These are phyloP conservation scores for Dendrolimus pini DNA, from an alignment of 2,888 invertebrate genomes.

Conservation along the genomic window DNA sequence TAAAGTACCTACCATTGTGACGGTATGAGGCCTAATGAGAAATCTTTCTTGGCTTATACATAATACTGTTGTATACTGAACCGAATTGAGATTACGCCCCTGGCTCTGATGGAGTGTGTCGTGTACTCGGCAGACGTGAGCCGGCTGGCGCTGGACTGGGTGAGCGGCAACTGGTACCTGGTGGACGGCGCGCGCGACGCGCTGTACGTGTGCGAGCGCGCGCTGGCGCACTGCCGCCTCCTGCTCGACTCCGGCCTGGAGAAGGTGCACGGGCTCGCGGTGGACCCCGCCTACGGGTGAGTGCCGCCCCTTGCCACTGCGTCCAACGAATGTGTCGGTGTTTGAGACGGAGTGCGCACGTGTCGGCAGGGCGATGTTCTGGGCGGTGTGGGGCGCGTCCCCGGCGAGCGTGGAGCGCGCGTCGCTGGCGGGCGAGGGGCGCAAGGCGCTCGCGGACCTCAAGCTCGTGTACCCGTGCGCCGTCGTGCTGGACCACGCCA, in stretches of 20 bases:
- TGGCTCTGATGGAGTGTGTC: too few species aligned
- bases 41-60: too few species aligned
- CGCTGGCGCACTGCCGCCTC: slow-evolving; percentile 80
- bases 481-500: slow-evolving; percentile 83
- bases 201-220: slow-evolving; percentile 82
- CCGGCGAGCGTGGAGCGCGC: slow-evolving; percentile 81
- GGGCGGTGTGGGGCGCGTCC: slow-evolving; percentile 83
- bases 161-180: slow-evolving; percentile 91
- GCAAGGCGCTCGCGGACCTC: slow-evolving; percentile 76
- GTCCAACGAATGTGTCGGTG: background rate
- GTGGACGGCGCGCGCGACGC: slow-evolving; percentile 81
- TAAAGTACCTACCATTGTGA: too few species aligned
- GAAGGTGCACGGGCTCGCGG: slow-evolving; percentile 84
- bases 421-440: slow-evolving; percentile 79
- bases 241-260: slow-evolving; percentile 81
- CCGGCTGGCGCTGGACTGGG: slow-evolving; percentile 89
- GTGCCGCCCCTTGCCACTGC: background rate
- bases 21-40: too few species aligned
- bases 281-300: slow-evolving; percentile 79
- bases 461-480: slow-evolving; percentile 88
- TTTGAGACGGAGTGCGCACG: background rate
- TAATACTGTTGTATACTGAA: too few species aligned
- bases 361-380: slow-evolving; percentile 81
- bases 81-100: too few species aligned
- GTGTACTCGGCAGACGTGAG: slow-evolving; percentile 76